These are phyloP conservation scores for Pedicia rivosa DNA, from an alignment of 2,888 invertebrate genomes.

Conservation along the genomic window DNA sequence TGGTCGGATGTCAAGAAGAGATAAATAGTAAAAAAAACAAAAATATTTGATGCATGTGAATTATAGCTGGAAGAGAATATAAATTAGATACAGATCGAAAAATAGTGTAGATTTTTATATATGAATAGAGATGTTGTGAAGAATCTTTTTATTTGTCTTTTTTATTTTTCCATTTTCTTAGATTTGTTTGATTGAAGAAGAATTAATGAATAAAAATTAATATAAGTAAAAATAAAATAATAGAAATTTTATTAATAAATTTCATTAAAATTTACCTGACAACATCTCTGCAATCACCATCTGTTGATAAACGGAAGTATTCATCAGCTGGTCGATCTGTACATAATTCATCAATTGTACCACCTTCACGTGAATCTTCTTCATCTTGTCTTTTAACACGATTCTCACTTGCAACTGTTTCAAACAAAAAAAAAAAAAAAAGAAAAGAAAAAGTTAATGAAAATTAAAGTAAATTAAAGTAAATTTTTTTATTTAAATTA, in stretches of 20 bases:
- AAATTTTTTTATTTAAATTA: neutral
- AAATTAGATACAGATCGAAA: too few relatives aligned
- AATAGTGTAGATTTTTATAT: too few relatives aligned
- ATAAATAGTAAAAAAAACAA: too few relatives aligned
- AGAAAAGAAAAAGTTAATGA: constrained; percentile 2
- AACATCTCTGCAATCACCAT: constrained; percentile 83
- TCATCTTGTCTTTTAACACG: constrained; percentile 54
- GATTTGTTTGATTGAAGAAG: too few relatives aligned
- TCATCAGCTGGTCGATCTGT: constrained; percentile 78
- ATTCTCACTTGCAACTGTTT: constrained; percentile 33
- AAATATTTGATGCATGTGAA: too few relatives aligned
- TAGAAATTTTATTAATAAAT: constrained; percentile 3
- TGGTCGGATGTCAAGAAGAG: too few relatives aligned
- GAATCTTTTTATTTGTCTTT: too few relatives aligned
- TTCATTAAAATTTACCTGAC: constrained; percentile 50
- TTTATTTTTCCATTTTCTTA: too few relatives aligned
- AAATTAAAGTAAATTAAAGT: neutral
- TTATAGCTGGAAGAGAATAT: too few relatives aligned
- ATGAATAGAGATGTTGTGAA: too few relatives aligned
- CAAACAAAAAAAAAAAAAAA: constrained; percentile 15
- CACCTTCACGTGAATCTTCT: constrained; percentile 41
- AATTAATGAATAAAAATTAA: too few relatives aligned
- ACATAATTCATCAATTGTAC: constrained; percentile 66
- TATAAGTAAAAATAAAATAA: constrained; percentile 2
- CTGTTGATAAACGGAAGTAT: constrained; percentile 72